These are phyloP conservation scores for Pseudomyrmex gracilis DNA, from an alignment of 1,140 invertebrate species.

Conservation along the genomic window DNA sequence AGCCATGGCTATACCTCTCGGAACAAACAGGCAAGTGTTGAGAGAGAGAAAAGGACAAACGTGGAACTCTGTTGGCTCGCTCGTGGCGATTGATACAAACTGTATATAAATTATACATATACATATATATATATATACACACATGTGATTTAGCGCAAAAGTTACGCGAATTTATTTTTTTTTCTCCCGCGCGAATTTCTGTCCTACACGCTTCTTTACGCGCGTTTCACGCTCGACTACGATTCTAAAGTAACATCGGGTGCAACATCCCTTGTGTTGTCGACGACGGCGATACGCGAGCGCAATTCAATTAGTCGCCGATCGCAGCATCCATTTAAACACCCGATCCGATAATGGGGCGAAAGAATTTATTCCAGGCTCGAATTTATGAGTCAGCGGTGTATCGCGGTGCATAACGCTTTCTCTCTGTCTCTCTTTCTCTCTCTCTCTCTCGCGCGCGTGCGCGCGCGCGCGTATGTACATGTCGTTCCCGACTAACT, in stretches of 20 bases:
- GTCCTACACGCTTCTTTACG: neutral
- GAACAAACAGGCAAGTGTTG: conserved; percentile 63
- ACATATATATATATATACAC: too few relatives aligned
- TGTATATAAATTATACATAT: neutral
- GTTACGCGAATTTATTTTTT: conserved; percentile 34
- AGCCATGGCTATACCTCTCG: conserved; percentile 30
- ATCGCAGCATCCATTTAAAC: conserved; percentile 52
- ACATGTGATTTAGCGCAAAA: neutral
- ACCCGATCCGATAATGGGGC: conserved; percentile 50
- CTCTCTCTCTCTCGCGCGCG: too few relatives aligned
- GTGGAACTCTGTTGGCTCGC: conserved; percentile 25
- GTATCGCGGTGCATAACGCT: too few relatives aligned
- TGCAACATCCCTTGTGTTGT: conserved; percentile 16
- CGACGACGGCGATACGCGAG: conserved; percentile 37
- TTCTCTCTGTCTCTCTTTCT: too few relatives aligned
- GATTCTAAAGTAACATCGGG: conserved; percentile 29
- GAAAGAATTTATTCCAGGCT: conserved; percentile 51
- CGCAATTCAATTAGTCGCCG: conserved; percentile 54
- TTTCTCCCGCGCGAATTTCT: conserved; percentile 7
- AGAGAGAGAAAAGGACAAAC: conserved; percentile 8
- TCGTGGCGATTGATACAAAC: conserved; percentile 17
- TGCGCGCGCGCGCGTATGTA: too few relatives aligned
- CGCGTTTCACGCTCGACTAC: neutral
- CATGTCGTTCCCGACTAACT: too few relatives aligned
- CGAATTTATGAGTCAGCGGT: conserved; percentile 38